These are phyloP conservation scores for Saguinus imperator DNA, from an alignment of 2,113 vertebrate species.

Conservation along the genomic window DNA sequence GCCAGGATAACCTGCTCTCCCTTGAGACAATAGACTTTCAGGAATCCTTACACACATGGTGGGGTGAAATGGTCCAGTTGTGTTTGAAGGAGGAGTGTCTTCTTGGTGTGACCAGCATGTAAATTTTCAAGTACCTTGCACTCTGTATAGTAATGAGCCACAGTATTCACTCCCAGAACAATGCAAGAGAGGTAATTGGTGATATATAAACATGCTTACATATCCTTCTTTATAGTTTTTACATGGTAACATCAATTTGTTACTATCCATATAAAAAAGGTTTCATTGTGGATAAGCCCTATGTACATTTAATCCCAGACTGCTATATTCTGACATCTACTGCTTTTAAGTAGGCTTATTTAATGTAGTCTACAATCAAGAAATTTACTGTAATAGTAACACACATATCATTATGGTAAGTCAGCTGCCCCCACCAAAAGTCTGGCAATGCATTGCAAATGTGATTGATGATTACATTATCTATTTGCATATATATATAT, in stretches of 20 bases:
- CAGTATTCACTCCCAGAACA: background rate
- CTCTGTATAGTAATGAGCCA: accelerated
- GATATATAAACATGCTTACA: background rate
- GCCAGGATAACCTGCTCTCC: background rate
- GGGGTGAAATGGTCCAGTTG: background rate
- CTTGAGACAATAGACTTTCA: background rate
- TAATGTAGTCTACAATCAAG: background rate
- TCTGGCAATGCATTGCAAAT: background rate
- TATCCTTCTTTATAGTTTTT: background rate
- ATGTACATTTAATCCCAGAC: background rate
- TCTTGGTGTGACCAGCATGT: background rate
- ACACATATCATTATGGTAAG: background rate
- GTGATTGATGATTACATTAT: background rate
- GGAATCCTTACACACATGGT: accelerated
- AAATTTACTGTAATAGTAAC: background rate
- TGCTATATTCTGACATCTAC: background rate
- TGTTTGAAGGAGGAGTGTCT: background rate
- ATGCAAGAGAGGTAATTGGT: background rate
- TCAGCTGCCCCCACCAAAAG: background rate
- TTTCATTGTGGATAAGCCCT: background rate
- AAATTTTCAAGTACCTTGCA: background rate
- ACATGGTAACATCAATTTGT: background rate
- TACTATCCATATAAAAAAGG: background rate
- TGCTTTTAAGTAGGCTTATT: background rate
- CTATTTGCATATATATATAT: background rate